Evolutionary conservation across 2,888 invertebrate species (phyloP), one percentile per base, ranked within the genome.

Genomic region (Torymus aiolomorphi): DNA sequence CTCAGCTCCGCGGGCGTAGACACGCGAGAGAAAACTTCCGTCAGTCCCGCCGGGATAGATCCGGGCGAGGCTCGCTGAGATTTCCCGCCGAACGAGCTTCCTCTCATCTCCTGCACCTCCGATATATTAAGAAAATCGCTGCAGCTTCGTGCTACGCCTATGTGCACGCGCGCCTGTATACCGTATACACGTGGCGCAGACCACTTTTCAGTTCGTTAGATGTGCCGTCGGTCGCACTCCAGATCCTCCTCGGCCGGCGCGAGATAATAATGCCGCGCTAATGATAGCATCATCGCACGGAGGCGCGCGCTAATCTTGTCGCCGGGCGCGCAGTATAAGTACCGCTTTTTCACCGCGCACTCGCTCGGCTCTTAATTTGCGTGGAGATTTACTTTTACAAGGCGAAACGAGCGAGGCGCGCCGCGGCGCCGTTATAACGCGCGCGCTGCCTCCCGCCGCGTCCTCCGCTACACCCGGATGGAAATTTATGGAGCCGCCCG

Each of bases 131-230:
- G 88, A 88, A 87, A 86, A 84, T 82, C 76, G 54, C 59, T 71
- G 42, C 8, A 8, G 8, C 42, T 42, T 42, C 42, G 42, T 10
- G 8, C 42, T 42, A 42, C 42, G 42, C 42, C 8, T 42, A 8
- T 42, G 42, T 42, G 42, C 42, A 8, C 8, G 8, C 1, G 42
- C n/a, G n/a, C n/a, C 20, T 42, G 42, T 8, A 42, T 10, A 42
- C 0, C 31, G 31, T 31, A 31, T 31, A 31, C 5, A 31, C n/a
- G n/a, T n/a, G 20, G 59, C 65, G 54, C 67, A 76, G 72, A 31
- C 63, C 49, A 20, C 80, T 85, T 86, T 81, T 84, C 86, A 87
- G 86, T 86, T 88, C 87, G 89, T 88, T 88, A 88, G 86, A 83
- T 78, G 79, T 83, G 13, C 54, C 80, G 76, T 52, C 83, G 85